These are phyloP conservation scores for Centrocercus urophasianus DNA, from an alignment of 2,113 vertebrate genomes.

Conservation along the genomic window DNA sequence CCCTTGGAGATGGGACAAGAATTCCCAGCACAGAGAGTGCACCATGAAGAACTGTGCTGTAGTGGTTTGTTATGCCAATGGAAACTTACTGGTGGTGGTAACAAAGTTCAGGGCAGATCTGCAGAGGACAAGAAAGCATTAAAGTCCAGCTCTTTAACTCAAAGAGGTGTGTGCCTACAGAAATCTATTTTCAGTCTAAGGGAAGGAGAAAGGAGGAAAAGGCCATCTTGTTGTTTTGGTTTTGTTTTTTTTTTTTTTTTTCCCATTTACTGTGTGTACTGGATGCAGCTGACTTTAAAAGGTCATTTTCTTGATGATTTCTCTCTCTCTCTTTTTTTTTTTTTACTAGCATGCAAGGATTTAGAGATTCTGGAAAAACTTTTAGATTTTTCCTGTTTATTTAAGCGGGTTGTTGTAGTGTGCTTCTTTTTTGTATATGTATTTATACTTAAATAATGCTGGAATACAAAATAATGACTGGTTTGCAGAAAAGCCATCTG, in stretches of 20 bases:
- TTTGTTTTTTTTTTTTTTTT: not conserved
- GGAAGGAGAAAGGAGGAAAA: not conserved
- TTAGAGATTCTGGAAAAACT: slow-evolving; percentile 48
- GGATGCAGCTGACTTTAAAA: not conserved
- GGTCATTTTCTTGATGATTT: not conserved
- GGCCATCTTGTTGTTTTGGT: not conserved
- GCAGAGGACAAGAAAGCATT: not conserved
- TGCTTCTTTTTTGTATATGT: not conserved
- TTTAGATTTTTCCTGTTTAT: slow-evolving; percentile 48
- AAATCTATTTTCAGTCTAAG: not conserved
- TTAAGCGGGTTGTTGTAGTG: not conserved
- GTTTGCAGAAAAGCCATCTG: not conserved
- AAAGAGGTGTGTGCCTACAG: not conserved
- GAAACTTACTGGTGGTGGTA: not conserved
- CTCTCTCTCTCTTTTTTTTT: not conserved
- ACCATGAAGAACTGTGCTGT: accelerated
- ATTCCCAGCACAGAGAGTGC: not conserved
- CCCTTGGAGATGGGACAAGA: not conserved
- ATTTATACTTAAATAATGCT: not conserved
- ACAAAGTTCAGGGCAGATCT: not conserved
- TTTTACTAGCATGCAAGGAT: not conserved
- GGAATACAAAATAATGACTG: slow-evolving; percentile 43
- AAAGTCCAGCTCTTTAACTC: not conserved
- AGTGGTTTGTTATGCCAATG: not conserved
- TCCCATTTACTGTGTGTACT: not conserved